Evolutionary conservation across 1,140 invertebrate genomes (phyloP), one percentile per base, ranked within the genome.

Genomic region (Lepeophtheirus salmonis): DNA sequence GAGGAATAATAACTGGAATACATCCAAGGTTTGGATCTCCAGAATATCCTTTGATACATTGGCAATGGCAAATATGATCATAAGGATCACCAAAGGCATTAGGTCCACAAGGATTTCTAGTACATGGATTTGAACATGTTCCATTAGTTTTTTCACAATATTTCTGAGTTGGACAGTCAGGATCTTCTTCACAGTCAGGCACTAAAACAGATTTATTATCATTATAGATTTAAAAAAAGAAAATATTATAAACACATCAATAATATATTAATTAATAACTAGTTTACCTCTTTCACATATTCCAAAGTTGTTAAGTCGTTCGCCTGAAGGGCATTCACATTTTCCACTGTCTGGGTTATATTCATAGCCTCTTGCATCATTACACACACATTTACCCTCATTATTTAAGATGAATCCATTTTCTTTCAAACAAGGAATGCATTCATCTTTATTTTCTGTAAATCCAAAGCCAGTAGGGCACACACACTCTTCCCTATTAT

Each of bases 61-160:
- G 76, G 68, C 89, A 92, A 17, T 80, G 71, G 14, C 83, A 83
- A 63, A 78, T 75, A 69, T 92, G 87, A 63, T 81, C 80, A 2
- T 79, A 78, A 0, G 82, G 80, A 64, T 83, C 83, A 67, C 88
- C 91, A 41, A 82, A 76, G 0, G 86, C 83, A 68, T 85, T 80
- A 0, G 78, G 72, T 6, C 83, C 84, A 66, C 87, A 90, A 0
- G 75, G 74, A 64, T 80, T 77, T 65, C 84, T 81, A 1, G 72
- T 71, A 67, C 87, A 92, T 12, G 86, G 83, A 70, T 84, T 79
- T 48, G 81, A 77, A 65, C 86, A 89, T 6, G 77, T 80, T 63
- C 78, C 77, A 13, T 78, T 81, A 22, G 76, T 72, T 13, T 67
- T 69, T 58, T 83, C 79, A 66, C 87, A 92, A 65, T 78, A 82